Evolutionary conservation across 2,888 invertebrate genomes (phyloP).

Genomic region (Ypsolopha scabrella): DNA sequence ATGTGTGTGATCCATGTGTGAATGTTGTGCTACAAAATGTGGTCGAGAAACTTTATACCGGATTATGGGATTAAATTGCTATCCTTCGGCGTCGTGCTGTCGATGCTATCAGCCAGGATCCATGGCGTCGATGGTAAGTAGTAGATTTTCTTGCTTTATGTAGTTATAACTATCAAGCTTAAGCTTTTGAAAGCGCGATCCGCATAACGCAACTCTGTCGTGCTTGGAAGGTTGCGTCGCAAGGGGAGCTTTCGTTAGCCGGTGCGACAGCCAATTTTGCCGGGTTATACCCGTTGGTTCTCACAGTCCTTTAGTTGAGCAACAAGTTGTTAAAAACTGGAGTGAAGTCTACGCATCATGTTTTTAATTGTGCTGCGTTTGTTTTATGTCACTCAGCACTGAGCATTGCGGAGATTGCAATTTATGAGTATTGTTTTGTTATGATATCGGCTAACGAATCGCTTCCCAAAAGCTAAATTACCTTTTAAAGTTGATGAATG

Average conservation of each 20-base stretch:
- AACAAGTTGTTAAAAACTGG: constrained; percentile 67
- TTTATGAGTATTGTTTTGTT: constrained; percentile 12
- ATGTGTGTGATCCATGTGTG: constrained; percentile 70
- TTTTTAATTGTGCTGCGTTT: constrained; percentile 38
- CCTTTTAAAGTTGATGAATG: too few species aligned
- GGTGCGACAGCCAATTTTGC: constrained; percentile 29
- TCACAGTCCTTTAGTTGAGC: constrained; percentile 61
- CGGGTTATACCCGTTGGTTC: constrained; percentile 50
- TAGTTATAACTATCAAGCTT: constrained; percentile 4
- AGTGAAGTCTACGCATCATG: constrained; percentile 62
- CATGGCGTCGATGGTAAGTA: constrained; percentile 71
- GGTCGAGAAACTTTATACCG: constrained; percentile 76
- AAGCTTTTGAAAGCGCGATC: constrained; percentile 64
- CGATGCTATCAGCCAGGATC: constrained; percentile 55
- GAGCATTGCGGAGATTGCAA: background rate
- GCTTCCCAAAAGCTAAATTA: constrained; percentile 4
- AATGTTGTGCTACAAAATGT: constrained; percentile 74
- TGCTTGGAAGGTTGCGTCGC: constrained; percentile 28
- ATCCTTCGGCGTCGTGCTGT: constrained; percentile 52
- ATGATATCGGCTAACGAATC: constrained; percentile 27
- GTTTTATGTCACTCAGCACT: background rate
- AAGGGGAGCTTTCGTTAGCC: constrained; percentile 34
- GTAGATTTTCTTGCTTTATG: constrained; percentile 18
- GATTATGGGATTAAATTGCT: constrained; percentile 76
- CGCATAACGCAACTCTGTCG: constrained; percentile 32